Conservation (phyloP, 2,113 vertebrate species). For the Himantopus leucocephalus region DNA sequence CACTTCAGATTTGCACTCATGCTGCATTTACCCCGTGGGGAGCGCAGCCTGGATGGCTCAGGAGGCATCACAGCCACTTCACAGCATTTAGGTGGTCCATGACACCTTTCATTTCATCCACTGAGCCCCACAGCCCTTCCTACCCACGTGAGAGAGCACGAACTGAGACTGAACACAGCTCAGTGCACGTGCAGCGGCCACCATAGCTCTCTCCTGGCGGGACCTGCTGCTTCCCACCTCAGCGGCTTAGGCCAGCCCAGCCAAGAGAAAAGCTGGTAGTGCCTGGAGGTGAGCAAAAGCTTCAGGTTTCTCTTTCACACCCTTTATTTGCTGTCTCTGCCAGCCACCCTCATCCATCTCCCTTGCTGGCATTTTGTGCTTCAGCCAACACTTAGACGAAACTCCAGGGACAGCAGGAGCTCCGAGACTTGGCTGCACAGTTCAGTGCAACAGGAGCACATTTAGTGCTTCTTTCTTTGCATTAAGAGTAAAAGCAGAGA, state of each 20-base stretch:
- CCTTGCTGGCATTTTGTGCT: neutral
- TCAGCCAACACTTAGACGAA: neutral
- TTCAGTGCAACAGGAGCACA: neutral
- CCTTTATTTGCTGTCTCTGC: neutral
- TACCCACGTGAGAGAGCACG: fast-evolving
- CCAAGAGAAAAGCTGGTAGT: neutral
- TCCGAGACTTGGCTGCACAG: neutral
- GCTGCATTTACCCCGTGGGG: fast-evolving
- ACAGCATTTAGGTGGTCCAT: neutral
- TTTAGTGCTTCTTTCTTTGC: neutral
- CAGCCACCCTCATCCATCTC: neutral
- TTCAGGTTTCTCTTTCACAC: neutral
- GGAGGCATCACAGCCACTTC: neutral
- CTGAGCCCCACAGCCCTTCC: neutral
- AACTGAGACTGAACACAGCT: neutral
- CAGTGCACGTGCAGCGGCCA: fast-evolving
- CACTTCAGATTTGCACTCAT: neutral
- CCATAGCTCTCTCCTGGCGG: neutral
- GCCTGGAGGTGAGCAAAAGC: neutral
- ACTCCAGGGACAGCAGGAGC: neutral
- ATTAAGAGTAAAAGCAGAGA: neutral
- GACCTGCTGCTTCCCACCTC: neutral
- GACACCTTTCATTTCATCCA: neutral
- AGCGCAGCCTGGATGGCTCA: neutral
- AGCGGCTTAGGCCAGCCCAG: neutral